Evolutionary conservation across 53 echinoderm and acorn worm genomes (phyloP).

Genomic region (Holothuria scabra): DNA sequence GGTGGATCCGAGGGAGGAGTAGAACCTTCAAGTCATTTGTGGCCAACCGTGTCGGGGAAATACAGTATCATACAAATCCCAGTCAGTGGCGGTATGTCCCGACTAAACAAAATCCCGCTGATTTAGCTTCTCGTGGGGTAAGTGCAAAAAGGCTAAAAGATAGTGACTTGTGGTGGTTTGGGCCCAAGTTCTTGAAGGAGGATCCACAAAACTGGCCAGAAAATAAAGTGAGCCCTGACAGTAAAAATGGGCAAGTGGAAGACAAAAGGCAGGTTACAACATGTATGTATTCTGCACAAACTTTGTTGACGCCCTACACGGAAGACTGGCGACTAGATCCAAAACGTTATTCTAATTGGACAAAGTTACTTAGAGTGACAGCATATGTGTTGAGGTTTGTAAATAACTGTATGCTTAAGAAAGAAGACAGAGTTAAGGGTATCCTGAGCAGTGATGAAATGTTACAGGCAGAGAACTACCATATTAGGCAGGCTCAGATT

Average conservation of each 20-base stretch:
- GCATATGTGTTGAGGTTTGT: slow-evolving; percentile 34
- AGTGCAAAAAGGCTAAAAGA: slow-evolving; percentile 26
- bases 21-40: slow-evolving; percentile 69
- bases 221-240: slow-evolving; percentile 3
- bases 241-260: neutral
- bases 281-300: neutral
- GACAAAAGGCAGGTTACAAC: neutral
- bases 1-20: slow-evolving; percentile 60
- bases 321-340: slow-evolving; percentile 37
- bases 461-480: slow-evolving; percentile 6
- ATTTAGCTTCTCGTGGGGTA: slow-evolving; percentile 59
- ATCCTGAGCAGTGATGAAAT: slow-evolving; percentile 17
- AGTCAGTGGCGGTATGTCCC: slow-evolving; percentile 64
- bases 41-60: slow-evolving; percentile 65
- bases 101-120: slow-evolving; percentile 63
- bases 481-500: slow-evolving; percentile 9
- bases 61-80: slow-evolving; percentile 34
- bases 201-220: neutral
- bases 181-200: slow-evolving; percentile 41
- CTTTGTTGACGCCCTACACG: neutral
- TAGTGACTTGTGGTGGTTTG: slow-evolving; percentile 32
- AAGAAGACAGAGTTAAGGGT: neutral
- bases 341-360: slow-evolving; percentile 30
- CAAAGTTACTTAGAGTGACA: neutral
- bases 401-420: slow-evolving; percentile 7